Evolutionary conservation across 1,140 invertebrate species (phyloP).

Genomic region (Parasteatoda tepidariorum): DNA sequence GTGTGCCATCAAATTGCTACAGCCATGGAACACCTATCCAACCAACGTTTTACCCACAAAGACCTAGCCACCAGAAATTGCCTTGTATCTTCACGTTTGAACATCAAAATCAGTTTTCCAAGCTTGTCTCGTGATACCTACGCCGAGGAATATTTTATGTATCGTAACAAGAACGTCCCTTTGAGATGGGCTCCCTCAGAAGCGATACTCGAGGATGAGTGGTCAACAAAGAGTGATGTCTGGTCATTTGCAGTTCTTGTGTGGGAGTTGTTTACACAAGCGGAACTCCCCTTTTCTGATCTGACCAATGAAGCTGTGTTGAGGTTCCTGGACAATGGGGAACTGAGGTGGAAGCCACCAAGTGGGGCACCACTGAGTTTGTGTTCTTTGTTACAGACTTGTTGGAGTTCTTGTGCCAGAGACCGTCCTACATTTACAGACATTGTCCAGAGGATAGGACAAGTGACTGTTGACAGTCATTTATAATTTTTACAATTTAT

Average conservation of each 20-base stretch:
- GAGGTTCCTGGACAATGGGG: constrained; percentile 5
- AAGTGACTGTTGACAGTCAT: constrained; percentile 62
- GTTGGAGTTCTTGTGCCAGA: constrained; percentile 76
- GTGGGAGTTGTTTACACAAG: constrained; percentile 92
- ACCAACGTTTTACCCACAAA: constrained; percentile 81
- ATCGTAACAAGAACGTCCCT: constrained; percentile 75
- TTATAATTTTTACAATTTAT: constrained; percentile 30
- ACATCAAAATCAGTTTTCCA: constrained; percentile 85
- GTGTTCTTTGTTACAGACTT: constrained; percentile 71
- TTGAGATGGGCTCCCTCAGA: constrained; percentile 90
- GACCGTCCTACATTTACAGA: constrained; percentile 76
- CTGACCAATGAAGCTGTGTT: constrained; percentile 44
- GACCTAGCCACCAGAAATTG: constrained; percentile 96
- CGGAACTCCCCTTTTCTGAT: constrained; percentile 76
- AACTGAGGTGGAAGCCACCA: constrained; percentile 52
- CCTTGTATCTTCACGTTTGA: constrained; percentile 83
- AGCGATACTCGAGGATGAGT: constrained; percentile 89
- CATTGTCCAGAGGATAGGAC: constrained; percentile 65
- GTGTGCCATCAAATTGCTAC: constrained; percentile 82
- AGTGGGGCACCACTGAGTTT: constrained; percentile 20
- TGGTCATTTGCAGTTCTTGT: constrained; percentile 90
- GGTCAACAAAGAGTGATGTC: constrained; percentile 93
- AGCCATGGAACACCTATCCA: constrained; percentile 86
- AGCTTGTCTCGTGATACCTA: constrained; percentile 76
- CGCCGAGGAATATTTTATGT: constrained; percentile 63